Conservation (phyloP, 2,113 vertebrate genomes). For the Toxostoma redivivum region DNA sequence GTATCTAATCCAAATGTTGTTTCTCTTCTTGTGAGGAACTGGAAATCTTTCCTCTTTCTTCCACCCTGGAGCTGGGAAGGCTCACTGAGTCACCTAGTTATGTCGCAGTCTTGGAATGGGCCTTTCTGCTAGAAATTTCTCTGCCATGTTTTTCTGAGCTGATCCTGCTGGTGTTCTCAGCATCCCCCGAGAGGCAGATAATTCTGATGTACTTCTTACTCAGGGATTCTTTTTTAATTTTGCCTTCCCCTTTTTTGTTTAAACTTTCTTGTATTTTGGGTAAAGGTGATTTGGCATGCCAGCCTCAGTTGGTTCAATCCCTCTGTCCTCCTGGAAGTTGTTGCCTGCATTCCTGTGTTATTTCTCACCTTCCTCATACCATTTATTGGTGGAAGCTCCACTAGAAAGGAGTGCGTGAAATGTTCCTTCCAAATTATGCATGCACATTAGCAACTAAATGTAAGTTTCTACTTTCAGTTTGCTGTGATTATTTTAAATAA, state of each 20-base stretch:
- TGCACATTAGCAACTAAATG: background rate
- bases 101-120: background rate
- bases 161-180: background rate
- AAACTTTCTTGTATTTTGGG: background rate
- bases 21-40: background rate
- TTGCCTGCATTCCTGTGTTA: background rate
- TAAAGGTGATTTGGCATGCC: background rate
- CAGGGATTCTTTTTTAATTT: background rate
- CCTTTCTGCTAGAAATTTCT: constrained; percentile 25
- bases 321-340: background rate
- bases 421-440: background rate
- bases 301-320: background rate
- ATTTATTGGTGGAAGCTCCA: background rate
- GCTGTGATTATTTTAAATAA: background rate
- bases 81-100: constrained; percentile 26
- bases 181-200: background rate
- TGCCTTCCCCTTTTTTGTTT: background rate
- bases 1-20: constrained; percentile 6
- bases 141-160: background rate
- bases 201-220: background rate
- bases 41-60: constrained; percentile 18
- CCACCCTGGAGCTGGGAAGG: background rate
- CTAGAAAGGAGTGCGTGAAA: background rate
- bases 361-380: background rate
- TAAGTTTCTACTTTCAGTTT: background rate